A percentile compares a stretch with the other conserved stretches of the same genome.
These are phyloP conservation scores for Arctopsyche grandis DNA, from an alignment of 1,140 invertebrate genomes.

Conservation along the genomic window DNA sequence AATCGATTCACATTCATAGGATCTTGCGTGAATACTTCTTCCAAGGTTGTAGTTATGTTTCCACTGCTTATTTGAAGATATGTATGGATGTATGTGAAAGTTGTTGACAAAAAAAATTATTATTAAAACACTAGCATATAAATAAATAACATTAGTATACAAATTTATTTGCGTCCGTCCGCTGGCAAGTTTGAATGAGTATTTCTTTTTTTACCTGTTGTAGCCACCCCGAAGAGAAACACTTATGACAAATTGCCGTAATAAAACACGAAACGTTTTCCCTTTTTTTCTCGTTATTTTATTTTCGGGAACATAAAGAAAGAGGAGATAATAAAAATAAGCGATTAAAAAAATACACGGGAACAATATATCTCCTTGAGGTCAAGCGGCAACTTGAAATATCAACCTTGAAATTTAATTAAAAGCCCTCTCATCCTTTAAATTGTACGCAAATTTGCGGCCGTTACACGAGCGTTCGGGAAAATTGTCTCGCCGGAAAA, in stretches of 20 bases:
- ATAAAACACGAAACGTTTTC: conserved; percentile 18
- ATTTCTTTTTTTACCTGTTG: conserved; percentile 16
- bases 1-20: no score
- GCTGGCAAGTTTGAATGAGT: conserved; percentile 16
- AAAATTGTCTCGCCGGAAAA: conserved; percentile 8
- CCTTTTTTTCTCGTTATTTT: not conserved
- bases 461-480: no score
- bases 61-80: no score
- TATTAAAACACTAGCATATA: conserved; percentile 7
- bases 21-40: no score
- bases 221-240: conserved; percentile 5
- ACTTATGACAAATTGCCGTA: conserved; percentile 26
- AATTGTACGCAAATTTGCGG: not conserved
- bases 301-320: not conserved
- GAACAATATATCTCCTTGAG: not conserved
- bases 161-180: conserved; percentile 20
- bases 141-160: conserved; percentile 15
- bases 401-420: conserved; percentile 27
- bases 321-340: not conserved
- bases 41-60: no score
- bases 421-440: not conserved
- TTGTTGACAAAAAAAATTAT: not conserved
- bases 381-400: not conserved
- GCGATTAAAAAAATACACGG: not conserved
- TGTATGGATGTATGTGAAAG: no score